Conservation (phyloP, 2,113 vertebrate genomes). For the Zosterops hypoxanthus region DNA sequence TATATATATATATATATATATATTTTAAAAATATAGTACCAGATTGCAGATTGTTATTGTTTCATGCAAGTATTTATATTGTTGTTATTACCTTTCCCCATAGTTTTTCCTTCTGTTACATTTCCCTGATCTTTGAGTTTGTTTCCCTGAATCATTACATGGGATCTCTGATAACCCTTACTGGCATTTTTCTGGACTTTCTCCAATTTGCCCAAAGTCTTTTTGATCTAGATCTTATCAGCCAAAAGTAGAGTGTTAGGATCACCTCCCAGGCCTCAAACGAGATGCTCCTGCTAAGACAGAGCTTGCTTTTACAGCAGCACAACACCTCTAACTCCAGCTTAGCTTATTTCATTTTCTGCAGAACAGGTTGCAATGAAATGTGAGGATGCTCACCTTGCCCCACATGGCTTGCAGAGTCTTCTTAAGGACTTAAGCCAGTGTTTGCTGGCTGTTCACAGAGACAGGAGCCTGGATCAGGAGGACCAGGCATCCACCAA, state of each 20-base stretch:
- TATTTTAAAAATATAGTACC: neutral
- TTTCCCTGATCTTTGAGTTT: neutral
- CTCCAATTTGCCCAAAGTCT: neutral
- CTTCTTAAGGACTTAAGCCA: neutral
- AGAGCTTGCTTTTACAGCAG: neutral
- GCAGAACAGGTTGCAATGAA: neutral
- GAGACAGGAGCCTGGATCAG: neutral
- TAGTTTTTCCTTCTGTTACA: neutral
- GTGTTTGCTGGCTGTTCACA: neutral
- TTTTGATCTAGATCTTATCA: neutral
- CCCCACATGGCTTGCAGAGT: fast-evolving
- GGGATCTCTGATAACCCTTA: neutral
- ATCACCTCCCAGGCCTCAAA: neutral
- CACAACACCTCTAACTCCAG: neutral
- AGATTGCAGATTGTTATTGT: neutral
- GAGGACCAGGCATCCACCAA: neutral
- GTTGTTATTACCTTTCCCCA: neutral
- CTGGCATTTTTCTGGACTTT: neutral
- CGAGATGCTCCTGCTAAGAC: neutral
- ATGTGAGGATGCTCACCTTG: neutral
- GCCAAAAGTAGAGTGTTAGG: neutral
- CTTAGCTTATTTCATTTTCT: neutral
- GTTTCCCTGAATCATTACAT: neutral
- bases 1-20: neutral
- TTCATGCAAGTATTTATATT: neutral